Conservation (phyloP, 2,888 invertebrate species). For the Arctia plantaginis region DNA sequence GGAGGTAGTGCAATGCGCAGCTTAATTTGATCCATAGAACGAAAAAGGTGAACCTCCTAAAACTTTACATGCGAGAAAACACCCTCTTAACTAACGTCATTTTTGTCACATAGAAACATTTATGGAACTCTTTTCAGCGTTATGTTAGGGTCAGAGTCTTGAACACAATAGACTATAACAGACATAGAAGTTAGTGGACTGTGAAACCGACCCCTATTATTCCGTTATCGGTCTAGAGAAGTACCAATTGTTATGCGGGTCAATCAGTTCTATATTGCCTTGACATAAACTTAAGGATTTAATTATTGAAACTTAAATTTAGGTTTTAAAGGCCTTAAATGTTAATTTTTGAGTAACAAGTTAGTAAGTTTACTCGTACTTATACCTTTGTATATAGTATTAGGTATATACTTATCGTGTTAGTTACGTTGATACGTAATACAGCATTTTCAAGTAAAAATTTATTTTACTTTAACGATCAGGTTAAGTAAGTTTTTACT, state of each 20-base stretch:
- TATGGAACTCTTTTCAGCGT: constrained; percentile 38
- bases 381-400: too few species aligned
- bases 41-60: constrained; percentile 28
- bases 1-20: neutral
- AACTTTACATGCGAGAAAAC: constrained; percentile 28
- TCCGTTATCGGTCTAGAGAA: constrained; percentile 55
- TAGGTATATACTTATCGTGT: neutral
- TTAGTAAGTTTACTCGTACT: neutral
- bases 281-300: neutral
- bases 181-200: constrained; percentile 50
- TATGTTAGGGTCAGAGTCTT: constrained; percentile 27
- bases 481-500: too few species aligned
- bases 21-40: constrained; percentile 24
- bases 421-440: neutral
- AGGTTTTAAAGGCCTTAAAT: too few species aligned
- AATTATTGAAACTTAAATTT: neutral
- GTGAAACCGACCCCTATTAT: constrained; percentile 53
- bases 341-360: neutral
- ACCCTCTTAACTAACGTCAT: constrained; percentile 44
- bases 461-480: too few species aligned
- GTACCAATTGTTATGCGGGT: constrained; percentile 42
- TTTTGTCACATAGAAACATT: constrained; percentile 42
- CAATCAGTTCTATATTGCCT: constrained; percentile 29
- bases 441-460: neutral
- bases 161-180: constrained; percentile 45